A percentile compares a stretch with the other conserved stretches of the same genome.
phyloP scores from a whole-genome alignment of 1,140 invertebrate species.

The Aculops lycopersici region DNA sequence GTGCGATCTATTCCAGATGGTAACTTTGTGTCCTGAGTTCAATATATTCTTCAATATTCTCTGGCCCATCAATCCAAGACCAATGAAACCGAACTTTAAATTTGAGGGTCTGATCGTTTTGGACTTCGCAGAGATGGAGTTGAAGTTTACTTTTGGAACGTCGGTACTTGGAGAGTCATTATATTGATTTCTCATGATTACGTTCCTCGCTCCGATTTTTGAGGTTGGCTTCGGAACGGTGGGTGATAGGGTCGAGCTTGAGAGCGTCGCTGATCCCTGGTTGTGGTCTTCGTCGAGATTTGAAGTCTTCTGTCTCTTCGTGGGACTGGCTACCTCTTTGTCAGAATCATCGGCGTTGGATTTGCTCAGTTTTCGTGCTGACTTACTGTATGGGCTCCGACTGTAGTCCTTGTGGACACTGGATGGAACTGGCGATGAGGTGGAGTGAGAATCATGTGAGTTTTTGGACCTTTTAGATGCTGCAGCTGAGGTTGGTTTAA shows the following conservation, averaged over 20 bases:
- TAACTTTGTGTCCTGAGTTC: conserved; percentile 64
- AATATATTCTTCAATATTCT: conserved; percentile 78
- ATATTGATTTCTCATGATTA: too few relatives aligned
- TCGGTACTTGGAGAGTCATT: too few relatives aligned
- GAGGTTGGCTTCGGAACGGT: not conserved
- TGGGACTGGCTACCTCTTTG: not conserved
- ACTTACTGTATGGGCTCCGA: conserved; percentile 7
- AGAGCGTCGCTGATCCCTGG: too few relatives aligned
- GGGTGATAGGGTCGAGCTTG: not conserved
- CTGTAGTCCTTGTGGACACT: conserved; percentile 8
- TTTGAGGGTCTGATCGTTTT: conserved; percentile 55
- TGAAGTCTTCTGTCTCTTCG: conserved; percentile 2
- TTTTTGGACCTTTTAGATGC: not conserved
- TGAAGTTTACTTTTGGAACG: conserved; percentile 1
- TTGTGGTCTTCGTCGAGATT: conserved; percentile 1
- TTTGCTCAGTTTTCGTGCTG: conserved; percentile 1
- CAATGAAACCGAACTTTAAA: conserved; percentile 70
- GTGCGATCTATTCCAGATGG: conserved; percentile 67
- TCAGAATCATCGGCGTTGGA: not conserved
- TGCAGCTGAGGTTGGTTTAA: not conserved
- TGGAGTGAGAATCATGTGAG: not conserved
- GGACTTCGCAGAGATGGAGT: conserved; percentile 20
- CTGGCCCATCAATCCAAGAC: conserved; percentile 77
- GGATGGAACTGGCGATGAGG: not conserved
- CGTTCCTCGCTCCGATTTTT: conserved; percentile 1